Conservation (phyloP, 2,888 invertebrate genomes). For the Rotaria macrura region DNA sequence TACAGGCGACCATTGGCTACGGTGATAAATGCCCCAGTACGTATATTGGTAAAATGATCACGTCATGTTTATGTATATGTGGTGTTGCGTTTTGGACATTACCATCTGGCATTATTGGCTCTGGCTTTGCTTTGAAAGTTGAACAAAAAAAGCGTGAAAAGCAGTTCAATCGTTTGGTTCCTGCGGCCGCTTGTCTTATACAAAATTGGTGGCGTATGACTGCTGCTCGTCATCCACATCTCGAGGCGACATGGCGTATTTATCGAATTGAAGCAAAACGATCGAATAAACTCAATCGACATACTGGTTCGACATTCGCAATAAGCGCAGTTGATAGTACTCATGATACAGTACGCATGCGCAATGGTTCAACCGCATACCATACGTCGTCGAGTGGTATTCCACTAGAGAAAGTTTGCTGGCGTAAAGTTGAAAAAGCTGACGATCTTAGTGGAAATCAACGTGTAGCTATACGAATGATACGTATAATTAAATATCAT, state of each 20-base stretch:
- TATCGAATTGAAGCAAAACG: constrained; percentile 12
- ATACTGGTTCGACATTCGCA: neutral
- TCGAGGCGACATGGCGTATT: neutral
- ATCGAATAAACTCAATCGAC: neutral
- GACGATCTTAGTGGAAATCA: neutral
- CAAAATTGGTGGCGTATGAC: constrained; percentile 34
- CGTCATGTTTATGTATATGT: constrained; percentile 31
- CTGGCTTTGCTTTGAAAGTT: constrained; percentile 33
- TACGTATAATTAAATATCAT: constrained; percentile 4
- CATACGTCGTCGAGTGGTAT: neutral
- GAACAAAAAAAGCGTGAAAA: constrained; percentile 29
- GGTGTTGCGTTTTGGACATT: constrained; percentile 34
- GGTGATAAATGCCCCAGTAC: constrained; percentile 28
- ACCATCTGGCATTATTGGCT: constrained; percentile 33
- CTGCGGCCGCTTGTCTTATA: constrained; percentile 31
- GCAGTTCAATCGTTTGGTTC: constrained; percentile 32
- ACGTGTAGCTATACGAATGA: neutral
- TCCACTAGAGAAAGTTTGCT: neutral
- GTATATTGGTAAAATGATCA: constrained; percentile 31
- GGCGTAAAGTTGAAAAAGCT: neutral
- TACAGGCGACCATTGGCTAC: constrained; percentile 10
- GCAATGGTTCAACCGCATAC: neutral
- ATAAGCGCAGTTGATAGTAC: neutral
- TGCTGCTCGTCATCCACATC: neutral
- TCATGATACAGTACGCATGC: neutral